Base-by-base conservation (phyloP, 2,888 invertebrate genomes). In the Xanthostigma xanthostigma region DNA sequence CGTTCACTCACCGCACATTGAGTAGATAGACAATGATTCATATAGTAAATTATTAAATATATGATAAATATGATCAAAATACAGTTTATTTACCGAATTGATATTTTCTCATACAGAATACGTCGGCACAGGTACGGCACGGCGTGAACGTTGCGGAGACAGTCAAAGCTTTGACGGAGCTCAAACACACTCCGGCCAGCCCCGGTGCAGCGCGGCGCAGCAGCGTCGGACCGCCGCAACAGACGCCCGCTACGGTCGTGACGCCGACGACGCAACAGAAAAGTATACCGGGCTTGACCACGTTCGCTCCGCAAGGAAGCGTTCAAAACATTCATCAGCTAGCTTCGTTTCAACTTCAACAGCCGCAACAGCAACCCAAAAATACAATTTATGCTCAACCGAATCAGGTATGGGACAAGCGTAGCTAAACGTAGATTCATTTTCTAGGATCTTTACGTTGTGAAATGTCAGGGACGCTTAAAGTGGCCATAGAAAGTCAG, bases 111-210 rank as follows among this genome's bases (percentile, higher is more conserved):
- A 9, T 17, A 27, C 17, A 42, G 42, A 42, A 17, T 42, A 12
- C 27, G 3, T 33, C 27, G 17, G 17, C 43, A 5, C 34, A 39
- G 5, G n/a, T 43, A 11, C 42, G 48, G 10, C 44, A 39, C 57
- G 69, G 71, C 45, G 72, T 80, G 38, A 83, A 81, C 58, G 90
- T 91, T 13, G 88, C 90, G 0, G 89, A 90, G 64, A 88, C 89
- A 0, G 86, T 90, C 8, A 85, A 88, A 62, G 88, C 86, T 40
- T 67, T 91, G 49, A 89, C 88, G 0, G 87, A 89, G 60, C 67
- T 89, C 53, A 82, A 86, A 58, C 90, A 90, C 67, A 88, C 84
- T 58, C 89, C 90, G 1, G 88, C 89, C 3, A 90, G 89, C 55
- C 90, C 91, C 5, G 81, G 81, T 54, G 74, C 84, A 6, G 68